Conservation (phyloP, 2,888 invertebrate species). For the Netelia melanura region DNA sequence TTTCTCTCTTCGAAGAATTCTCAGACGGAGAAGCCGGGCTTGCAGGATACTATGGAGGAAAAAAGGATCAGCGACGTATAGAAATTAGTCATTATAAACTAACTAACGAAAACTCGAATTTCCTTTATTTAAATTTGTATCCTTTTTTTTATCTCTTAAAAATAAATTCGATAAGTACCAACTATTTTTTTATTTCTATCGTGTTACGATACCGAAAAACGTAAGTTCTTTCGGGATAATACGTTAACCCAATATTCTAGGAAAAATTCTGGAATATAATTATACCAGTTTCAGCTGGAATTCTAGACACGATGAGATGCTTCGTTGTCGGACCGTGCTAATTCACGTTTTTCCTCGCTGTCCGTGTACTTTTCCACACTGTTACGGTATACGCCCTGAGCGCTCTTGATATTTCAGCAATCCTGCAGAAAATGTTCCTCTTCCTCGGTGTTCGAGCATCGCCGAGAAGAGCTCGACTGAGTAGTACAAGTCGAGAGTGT, state of each 20-base stretch:
- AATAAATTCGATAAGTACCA: no score
- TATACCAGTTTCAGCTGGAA: conserved; percentile 22
- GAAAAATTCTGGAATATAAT: conserved; percentile 4
- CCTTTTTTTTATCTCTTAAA: background rate
- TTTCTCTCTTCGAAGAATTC: conserved; percentile 23
- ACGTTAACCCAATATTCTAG: background rate
- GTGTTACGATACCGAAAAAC: background rate
- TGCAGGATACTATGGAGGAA: conserved; percentile 1
- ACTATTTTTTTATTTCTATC: no score
- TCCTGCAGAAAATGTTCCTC: background rate
- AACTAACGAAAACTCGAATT: background rate
- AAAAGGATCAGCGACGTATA: conserved; percentile 28
- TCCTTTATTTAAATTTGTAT: background rate
- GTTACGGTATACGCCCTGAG: background rate
- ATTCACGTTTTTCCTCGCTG: conserved; percentile 18
- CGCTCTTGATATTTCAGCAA: background rate
- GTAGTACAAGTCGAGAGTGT: conserved; percentile 47
- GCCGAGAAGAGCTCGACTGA: conserved; percentile 1
- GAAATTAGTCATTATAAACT: background rate
- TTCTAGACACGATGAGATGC: conserved; percentile 37
- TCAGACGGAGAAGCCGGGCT: conserved; percentile 3
- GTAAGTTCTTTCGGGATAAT: conserved; percentile 9
- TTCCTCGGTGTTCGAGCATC: conserved; percentile 2
- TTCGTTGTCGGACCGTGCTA: conserved; percentile 13
- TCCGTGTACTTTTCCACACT: background rate